A percentile compares a stretch with the other conserved stretches of the same genome.
phyloP scores from a whole-genome alignment of 2,888 invertebrate species.

The Priocnemis perturbator region DNA sequence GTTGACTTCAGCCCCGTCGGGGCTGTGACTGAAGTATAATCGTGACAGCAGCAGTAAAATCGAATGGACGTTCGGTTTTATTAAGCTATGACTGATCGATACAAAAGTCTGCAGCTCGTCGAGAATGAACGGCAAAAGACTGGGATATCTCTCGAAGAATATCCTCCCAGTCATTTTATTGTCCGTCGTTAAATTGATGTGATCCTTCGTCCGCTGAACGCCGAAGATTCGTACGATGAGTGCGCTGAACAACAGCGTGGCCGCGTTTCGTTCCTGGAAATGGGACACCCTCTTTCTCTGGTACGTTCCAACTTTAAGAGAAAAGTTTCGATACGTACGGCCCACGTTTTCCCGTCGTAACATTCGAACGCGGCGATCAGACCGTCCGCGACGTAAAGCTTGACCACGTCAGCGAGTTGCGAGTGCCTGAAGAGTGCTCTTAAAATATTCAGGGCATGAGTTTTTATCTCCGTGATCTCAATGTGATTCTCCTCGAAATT shows the following conservation, averaged over 20 bases:
- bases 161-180: slow-evolving; percentile 86
- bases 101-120: slow-evolving; percentile 73
- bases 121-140: slow-evolving; percentile 79
- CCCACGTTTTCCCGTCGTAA: slow-evolving; percentile 86
- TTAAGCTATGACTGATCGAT: slow-evolving; percentile 69
- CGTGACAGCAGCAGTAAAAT: slow-evolving; percentile 86
- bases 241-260: slow-evolving; percentile 89
- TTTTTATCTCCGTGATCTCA: slow-evolving; percentile 77
- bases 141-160: slow-evolving; percentile 86
- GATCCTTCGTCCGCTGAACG: slow-evolving; percentile 81
- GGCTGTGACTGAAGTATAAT: slow-evolving; percentile 83
- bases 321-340: slow-evolving; percentile 79
- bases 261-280: slow-evolving; percentile 87
- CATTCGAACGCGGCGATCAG: slow-evolving; percentile 85
- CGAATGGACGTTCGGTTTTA: slow-evolving; percentile 84
- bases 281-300: neutral
- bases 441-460: slow-evolving; percentile 92
- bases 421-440: slow-evolving; percentile 88
- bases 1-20: slow-evolving; percentile 81
- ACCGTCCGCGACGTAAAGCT: slow-evolving; percentile 82
- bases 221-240: slow-evolving; percentile 92
- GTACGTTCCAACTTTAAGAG: neutral
- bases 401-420: slow-evolving; percentile 84
- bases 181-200: slow-evolving; percentile 78
- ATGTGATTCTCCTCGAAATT: slow-evolving; percentile 3